A percentile compares a stretch with the other conserved stretches of the same genome.
phyloP scores from a whole-genome alignment of 1,140 invertebrate genomes.

The Euschistus heros region DNA sequence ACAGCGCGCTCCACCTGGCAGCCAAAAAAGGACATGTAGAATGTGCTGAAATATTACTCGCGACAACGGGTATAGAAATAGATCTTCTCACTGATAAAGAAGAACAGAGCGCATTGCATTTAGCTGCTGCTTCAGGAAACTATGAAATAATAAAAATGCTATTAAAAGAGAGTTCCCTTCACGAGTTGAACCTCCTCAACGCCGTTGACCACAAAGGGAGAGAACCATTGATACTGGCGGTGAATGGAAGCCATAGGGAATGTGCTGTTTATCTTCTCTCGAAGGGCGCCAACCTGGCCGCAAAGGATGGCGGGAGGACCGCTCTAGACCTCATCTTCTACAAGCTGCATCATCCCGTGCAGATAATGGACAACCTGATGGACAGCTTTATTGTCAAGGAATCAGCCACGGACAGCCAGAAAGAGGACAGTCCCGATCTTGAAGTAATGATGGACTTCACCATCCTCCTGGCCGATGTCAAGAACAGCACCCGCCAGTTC shows the following conservation, averaged over 20 bases:
- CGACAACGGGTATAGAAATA: too few species aligned
- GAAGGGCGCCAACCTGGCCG: neutral
- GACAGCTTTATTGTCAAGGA: neutral
- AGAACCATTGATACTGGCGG: neutral
- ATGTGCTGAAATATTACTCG: neutral
- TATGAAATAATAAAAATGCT: too few species aligned
- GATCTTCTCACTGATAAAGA: too few species aligned
- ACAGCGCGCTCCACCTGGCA: neutral
- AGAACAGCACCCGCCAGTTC: conserved; percentile 32
- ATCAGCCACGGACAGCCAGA: too few species aligned
- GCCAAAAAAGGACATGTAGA: neutral
- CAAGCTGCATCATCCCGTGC: neutral
- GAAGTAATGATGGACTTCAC: neutral
- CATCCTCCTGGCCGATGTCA: neutral
- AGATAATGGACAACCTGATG: neutral
- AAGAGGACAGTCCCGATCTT: neutral
- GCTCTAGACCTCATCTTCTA: neutral
- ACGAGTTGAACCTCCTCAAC: neutral
- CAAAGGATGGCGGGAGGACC: neutral
- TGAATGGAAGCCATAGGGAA: neutral
- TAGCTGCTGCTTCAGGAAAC: neutral
- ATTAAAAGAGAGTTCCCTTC: neutral
- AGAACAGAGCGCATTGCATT: too few species aligned
- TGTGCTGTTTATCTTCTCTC: neutral
- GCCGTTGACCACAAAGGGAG: neutral